Base-by-base conservation (phyloP, 2,888 invertebrate genomes). In the Euplexia lucipara region DNA sequence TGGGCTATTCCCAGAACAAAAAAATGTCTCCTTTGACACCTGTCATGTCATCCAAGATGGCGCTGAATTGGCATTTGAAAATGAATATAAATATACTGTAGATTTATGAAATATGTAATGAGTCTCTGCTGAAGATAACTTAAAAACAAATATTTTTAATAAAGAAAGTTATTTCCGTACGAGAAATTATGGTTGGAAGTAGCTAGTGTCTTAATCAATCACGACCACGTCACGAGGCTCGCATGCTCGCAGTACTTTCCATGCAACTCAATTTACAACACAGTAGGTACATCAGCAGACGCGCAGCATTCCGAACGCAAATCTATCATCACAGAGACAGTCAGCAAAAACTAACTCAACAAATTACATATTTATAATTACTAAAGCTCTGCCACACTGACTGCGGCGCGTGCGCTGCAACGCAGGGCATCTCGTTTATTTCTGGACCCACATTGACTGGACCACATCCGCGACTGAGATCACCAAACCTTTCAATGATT, bases 301-400 rank as follows among this genome's bases (percentile, higher is more conserved):
- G 44, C 34, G 22, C 18, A 44, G 14, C 34, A 69, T 34, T 54
- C 42, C 22, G 12, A 22, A 42, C 32, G 34, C 45, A 56, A 63
- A 59, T 58, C 53, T 69, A 73, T 51, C 70, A 75, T 73, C 45
- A 30, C 8, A 30, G 3, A 14, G 26, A 26, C 26, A 26, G 26
- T 2, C 20, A 30, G 42, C 58, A 69, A 58, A 56, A 69, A 69
- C 62, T 12, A 37, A 22, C 44, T 75, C 45, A 32, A 57, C 9
- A 14, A 26, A 67, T 67, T 30, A 53, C 30, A 52, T 34, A 35
- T 41, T 53, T 22, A 41, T 69, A 47, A 63, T 58, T 14, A 58
- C 9, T 41, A 39, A 58, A 62, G 45, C 37, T 57, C 14, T 2
- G 22, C 16, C 22, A 44, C 41, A 71, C 32, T 47, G 14, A n/a